Conservation (phyloP, 1,140 invertebrate species). For the Psix sp. region DNA sequence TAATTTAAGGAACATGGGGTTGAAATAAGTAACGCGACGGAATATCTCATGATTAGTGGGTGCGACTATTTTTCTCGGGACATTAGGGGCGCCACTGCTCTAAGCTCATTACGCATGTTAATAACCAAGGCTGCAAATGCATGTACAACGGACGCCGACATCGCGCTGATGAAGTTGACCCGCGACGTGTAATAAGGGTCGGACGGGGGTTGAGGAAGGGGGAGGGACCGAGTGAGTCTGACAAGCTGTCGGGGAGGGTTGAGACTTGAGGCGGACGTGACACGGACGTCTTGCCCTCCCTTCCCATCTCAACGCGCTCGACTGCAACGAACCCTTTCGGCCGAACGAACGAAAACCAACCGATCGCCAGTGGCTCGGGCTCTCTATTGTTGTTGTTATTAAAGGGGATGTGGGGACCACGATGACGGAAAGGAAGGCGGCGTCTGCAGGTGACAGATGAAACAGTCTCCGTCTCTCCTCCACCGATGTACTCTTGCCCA, state of each 20-base stretch:
- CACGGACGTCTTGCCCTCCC: constrained; percentile 74
- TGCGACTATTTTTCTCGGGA: constrained; percentile 28
- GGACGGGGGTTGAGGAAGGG: constrained; percentile 58
- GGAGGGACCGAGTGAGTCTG: constrained; percentile 61
- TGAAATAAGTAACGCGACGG: constrained; percentile 16
- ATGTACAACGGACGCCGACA: constrained; percentile 63
- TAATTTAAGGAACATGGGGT: constrained; percentile 21
- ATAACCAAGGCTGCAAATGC: constrained; percentile 59
- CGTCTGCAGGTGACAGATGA: constrained; percentile 77
- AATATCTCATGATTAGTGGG: constrained; percentile 43
- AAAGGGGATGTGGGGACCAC: constrained; percentile 70
- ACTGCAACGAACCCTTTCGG: constrained; percentile 48
- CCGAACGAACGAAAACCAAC: constrained; percentile 59
- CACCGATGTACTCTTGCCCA: constrained; percentile 41
- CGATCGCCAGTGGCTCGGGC: constrained; percentile 68
- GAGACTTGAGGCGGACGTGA: constrained; percentile 73
- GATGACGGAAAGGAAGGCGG: constrained; percentile 77
- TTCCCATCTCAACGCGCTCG: constrained; percentile 33
- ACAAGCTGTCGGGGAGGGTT: constrained; percentile 68
- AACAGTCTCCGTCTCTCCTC: constrained; percentile 69
- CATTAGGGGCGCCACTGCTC: constrained; percentile 15
- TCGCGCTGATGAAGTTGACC: constrained; percentile 75
- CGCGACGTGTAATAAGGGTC: constrained; percentile 75
- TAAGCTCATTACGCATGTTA: constrained; percentile 67
- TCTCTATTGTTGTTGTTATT: constrained; percentile 76